phyloP scores from a whole-genome alignment of 2,113 vertebrate species.

The Sinosuthora webbiana region DNA sequence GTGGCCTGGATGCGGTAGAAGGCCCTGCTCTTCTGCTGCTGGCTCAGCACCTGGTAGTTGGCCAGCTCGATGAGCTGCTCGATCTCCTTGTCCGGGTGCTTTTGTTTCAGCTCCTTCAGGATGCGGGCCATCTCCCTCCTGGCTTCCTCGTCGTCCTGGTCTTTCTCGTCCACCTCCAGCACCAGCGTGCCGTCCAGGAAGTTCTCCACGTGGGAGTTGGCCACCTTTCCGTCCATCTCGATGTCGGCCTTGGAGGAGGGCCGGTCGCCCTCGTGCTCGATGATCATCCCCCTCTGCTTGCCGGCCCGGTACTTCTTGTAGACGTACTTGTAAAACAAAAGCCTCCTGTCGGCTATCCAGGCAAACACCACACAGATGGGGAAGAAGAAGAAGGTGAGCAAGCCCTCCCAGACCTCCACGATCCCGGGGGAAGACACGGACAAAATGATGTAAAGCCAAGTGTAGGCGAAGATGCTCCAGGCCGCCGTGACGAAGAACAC shows the following conservation, averaged over 20 bases:
- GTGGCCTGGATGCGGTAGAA: slow-evolving; percentile 96
- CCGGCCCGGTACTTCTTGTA: slow-evolving; percentile 91
- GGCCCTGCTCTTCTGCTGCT: slow-evolving; percentile 92
- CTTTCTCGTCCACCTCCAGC: slow-evolving; percentile 80
- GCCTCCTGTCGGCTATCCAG: slow-evolving; percentile 92
- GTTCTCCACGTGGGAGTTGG: slow-evolving; percentile 83
- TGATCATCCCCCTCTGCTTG: slow-evolving; percentile 90
- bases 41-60: slow-evolving; percentile 91
- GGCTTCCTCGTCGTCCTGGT: slow-evolving; percentile 87
- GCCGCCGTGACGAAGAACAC: slow-evolving; percentile 96
- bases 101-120: slow-evolving; percentile 92
- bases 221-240: slow-evolving; percentile 89
- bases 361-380: slow-evolving; percentile 92
- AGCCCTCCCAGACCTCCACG: slow-evolving; percentile 95
- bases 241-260: slow-evolving; percentile 86
- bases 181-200: slow-evolving; percentile 92
- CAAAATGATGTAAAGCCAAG: slow-evolving; percentile 95
- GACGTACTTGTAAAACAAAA: slow-evolving; percentile 95
- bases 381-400: slow-evolving; percentile 95
- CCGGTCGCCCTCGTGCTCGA: slow-evolving; percentile 91
- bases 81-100: slow-evolving; percentile 91
- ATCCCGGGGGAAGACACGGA: slow-evolving; percentile 90
- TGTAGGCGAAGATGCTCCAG: slow-evolving; percentile 97
- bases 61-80: slow-evolving; percentile 91
- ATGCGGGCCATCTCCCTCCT: slow-evolving; percentile 88